phyloP scores from a whole-genome alignment of 2,113 vertebrate genomes.

The Montifringilla adamsi region DNA sequence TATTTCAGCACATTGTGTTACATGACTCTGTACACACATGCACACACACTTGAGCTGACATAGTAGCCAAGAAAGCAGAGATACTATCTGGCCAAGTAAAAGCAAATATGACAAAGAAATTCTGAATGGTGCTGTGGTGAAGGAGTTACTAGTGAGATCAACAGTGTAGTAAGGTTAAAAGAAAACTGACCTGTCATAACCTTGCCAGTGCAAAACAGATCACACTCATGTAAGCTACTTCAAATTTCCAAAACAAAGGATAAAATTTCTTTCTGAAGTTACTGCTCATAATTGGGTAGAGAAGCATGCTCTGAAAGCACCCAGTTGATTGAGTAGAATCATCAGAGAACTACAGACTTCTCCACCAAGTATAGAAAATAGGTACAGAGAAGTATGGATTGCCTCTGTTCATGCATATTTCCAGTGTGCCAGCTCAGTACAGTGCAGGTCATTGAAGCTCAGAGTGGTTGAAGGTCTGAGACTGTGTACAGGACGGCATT shows the following conservation, averaged over 20 bases:
- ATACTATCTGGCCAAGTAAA: neutral
- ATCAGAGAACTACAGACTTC: neutral
- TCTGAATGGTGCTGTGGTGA: neutral
- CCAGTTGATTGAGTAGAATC: neutral
- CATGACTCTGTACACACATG: neutral
- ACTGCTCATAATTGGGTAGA: neutral
- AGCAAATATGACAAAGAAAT: neutral
- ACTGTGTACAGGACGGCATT: neutral
- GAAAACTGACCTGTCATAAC: neutral
- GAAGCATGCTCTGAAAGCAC: neutral
- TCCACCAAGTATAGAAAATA: neutral
- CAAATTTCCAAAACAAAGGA: neutral
- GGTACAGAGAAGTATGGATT: neutral
- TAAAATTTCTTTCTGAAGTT: neutral
- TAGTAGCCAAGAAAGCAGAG: neutral
- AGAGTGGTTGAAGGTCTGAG: neutral
- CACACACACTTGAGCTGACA: neutral
- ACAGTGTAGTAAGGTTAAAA: neutral
- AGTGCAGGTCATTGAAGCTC: neutral
- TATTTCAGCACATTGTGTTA: constrained; percentile 4
- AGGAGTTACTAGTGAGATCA: neutral
- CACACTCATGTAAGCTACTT: neutral
- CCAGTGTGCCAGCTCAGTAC: neutral
- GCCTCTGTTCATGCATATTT: neutral
- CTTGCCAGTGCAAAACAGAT: neutral